Evolutionary conservation across 2,888 invertebrate species (phyloP).

Genomic region (Taphrorychus bicolor): DNA sequence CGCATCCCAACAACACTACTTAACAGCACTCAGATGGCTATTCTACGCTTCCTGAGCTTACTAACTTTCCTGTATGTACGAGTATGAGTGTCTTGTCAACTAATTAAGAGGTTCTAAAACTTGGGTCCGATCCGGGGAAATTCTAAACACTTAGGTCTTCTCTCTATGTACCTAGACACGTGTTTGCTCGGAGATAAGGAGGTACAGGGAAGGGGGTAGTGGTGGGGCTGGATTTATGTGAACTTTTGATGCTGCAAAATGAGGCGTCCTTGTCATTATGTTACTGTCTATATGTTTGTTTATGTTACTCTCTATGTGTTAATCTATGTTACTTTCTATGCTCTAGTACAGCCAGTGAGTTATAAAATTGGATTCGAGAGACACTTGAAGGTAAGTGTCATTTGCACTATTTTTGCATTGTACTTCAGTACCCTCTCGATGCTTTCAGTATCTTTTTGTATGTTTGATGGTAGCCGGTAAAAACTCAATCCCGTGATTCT

Average conservation of each 20-base stretch:
- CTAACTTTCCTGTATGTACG: background rate
- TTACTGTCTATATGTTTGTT: too few relatives aligned
- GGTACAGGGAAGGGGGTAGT: slow-evolving; percentile 8
- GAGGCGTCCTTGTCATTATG: too few relatives aligned
- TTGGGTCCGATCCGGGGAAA: background rate
- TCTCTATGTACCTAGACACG: slow-evolving; percentile 60
- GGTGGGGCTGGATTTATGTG: background rate
- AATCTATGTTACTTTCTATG: too few relatives aligned
- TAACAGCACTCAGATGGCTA: background rate
- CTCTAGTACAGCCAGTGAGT: too few relatives aligned
- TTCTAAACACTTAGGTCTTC: slow-evolving; percentile 41
- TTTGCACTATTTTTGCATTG: too few relatives aligned
- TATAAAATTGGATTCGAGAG: too few relatives aligned
- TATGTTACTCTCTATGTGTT: too few relatives aligned
- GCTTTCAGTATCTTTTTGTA: too few relatives aligned
- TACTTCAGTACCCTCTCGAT: too few relatives aligned
- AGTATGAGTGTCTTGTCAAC: background rate
- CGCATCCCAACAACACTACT: background rate
- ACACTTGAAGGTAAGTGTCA: too few relatives aligned
- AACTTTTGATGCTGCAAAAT: background rate
- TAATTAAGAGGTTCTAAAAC: background rate
- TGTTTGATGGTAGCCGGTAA: too few relatives aligned
- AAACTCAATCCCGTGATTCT: too few relatives aligned
- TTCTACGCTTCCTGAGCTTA: background rate
- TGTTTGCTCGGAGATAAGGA: slow-evolving; percentile 51